Evolutionary conservation across 2,888 invertebrate genomes (phyloP), one percentile per base, ranked within the genome.

Genomic region (Epirrhoe tristata): DNA sequence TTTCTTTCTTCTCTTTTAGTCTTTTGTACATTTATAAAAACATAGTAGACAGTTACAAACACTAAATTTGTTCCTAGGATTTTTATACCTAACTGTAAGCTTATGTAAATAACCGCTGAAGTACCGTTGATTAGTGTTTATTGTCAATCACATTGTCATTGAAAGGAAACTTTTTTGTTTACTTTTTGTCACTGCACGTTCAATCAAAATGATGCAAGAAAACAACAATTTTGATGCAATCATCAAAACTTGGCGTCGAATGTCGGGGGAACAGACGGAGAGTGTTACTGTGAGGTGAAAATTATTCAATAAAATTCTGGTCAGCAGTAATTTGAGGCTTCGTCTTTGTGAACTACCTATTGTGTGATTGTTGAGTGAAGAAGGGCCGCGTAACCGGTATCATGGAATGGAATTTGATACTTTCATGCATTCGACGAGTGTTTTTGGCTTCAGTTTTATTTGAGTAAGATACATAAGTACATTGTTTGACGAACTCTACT

Each of bases 241-340:
- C 82, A 85, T 90, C 74, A 89, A 78, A 79, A 87, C 86, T 84
- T 92, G 92, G 92, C 90, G 91, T 83, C 89, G 88, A 80, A 83
- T 90, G 82, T 90, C 91, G 78, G 89, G 85, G 58, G 90, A 88
- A 81, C 84, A 82, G 83, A 79, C 79, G 73, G 87, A 87, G 78
- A 76, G 83, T 67, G 79, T 84, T 73, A 78, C 81, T 77, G 79
- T 84, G 77, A 91, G 90, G 92, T 92, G 82, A 86, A 16, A 48
- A 80, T 78, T 74, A 69, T 67, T 63, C 53, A 71, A 69, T 70
- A 69, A 16, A 64, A 63, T 59, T 39, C 52, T 53, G 51, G 24
- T 65, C 54, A 61, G 67, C 66, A 75, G 72, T 75, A 75, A 76
- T 75, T 70, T 61, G 70, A 77, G 71, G 68, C 56, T 54, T 63